These are phyloP conservation scores for Sisor rabdophorus DNA, from an alignment of 2,113 vertebrate species.

Conservation along the genomic window DNA sequence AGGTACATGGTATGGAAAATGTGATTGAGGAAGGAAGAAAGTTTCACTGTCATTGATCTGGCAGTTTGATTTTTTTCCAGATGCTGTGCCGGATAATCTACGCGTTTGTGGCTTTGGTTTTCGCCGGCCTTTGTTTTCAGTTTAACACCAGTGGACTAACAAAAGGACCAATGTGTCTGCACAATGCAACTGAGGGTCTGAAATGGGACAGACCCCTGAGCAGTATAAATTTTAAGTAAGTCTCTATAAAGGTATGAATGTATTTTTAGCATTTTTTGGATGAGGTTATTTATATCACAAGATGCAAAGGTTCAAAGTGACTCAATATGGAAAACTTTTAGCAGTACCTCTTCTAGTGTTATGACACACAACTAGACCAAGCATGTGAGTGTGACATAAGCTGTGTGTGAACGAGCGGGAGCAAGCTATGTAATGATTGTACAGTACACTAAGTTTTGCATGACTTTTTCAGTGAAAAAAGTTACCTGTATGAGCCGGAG, in stretches of 20 bases:
- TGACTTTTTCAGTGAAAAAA: slow-evolving; percentile 21
- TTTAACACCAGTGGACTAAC: slow-evolving; percentile 57
- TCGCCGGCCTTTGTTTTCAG: slow-evolving; percentile 54
- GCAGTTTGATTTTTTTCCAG: slow-evolving; percentile 43
- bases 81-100: slow-evolving; percentile 60
- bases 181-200: slow-evolving; percentile 53
- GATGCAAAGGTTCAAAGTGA: neutral
- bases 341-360: slow-evolving; percentile 11
- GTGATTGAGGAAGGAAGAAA: neutral
- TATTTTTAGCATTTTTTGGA: neutral
- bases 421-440: neutral
- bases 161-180: slow-evolving; percentile 65
- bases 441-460: neutral
- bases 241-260: neutral
- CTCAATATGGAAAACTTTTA: neutral
- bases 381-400: slow-evolving; percentile 15
- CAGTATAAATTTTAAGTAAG: slow-evolving; percentile 24
- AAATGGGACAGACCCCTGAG: slow-evolving; percentile 63
- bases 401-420: neutral
- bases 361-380: neutral
- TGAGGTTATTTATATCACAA: neutral
- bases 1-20: neutral
- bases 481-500: slow-evolving; percentile 60
- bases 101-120: slow-evolving; percentile 53
- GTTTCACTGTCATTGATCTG: neutral